Conservation (phyloP, 2,113 vertebrate genomes). For the Cynopterus brachyotis region DNA sequence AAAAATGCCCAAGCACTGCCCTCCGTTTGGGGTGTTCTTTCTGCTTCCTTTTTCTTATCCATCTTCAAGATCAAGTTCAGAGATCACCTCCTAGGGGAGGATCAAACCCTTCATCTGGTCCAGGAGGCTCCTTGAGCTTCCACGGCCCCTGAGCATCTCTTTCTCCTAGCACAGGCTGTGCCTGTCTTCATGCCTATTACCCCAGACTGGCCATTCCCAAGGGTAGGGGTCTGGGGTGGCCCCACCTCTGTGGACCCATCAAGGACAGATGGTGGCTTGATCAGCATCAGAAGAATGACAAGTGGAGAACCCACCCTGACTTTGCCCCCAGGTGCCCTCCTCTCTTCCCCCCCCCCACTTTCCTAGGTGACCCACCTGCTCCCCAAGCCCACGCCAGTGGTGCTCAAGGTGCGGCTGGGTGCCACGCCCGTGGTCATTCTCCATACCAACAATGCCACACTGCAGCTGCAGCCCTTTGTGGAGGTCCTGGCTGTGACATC, state of each 20-base stretch:
- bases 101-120: neutral
- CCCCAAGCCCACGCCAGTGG: constrained; percentile 46
- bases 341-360: too few species aligned
- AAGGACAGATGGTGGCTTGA: fast-evolving
- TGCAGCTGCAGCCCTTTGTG: constrained; percentile 59
- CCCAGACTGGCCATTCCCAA: fast-evolving
- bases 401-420: constrained; percentile 64
- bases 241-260: neutral
- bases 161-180: neutral
- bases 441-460: neutral
- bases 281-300: fast-evolving
- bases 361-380: constrained; percentile 63
- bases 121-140: neutral
- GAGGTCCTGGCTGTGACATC: constrained; percentile 60
- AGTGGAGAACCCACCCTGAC: neutral
- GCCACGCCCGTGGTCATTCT: neutral
- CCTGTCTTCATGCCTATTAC: neutral
- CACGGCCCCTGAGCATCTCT: neutral
- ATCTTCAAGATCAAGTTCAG: neutral
- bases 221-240: neutral
- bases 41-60: neutral
- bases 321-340: neutral
- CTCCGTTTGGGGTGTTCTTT: neutral
- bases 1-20: neutral
- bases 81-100: neutral